Evolutionary conservation across 1,140 invertebrate genomes (phyloP).

Genomic region (Sycobia sp.): DNA sequence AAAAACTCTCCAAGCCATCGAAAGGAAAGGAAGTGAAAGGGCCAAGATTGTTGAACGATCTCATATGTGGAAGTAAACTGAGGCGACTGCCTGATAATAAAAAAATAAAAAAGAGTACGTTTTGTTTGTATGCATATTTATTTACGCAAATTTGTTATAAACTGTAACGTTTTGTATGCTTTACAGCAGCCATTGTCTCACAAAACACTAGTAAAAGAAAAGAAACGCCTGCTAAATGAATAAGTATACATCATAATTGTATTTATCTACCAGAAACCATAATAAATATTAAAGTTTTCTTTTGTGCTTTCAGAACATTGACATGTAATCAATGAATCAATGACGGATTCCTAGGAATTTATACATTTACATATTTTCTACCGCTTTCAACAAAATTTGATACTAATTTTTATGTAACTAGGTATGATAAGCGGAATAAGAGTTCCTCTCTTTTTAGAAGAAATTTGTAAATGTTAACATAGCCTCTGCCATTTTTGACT

Average conservation of each 20-base stretch:
- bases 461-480: conserved; percentile 32
- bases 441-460: conserved; percentile 32
- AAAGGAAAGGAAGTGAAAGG: conserved; percentile 41
- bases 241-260: conserved; percentile 17
- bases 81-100: conserved; percentile 42
- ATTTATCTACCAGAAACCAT: no score
- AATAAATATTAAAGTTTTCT: no score
- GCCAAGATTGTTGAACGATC: conserved; percentile 46
- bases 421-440: conserved; percentile 32
- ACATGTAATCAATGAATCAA: neutral
- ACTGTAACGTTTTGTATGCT: conserved; percentile 18
- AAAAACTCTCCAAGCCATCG: conserved; percentile 44
- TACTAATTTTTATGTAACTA: conserved; percentile 35
- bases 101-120: conserved; percentile 38
- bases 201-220: conserved; percentile 34
- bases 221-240: conserved; percentile 21
- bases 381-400: conserved; percentile 23
- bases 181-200: conserved; percentile 31
- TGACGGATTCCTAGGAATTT: conserved; percentile 4
- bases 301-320: neutral
- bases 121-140: conserved; percentile 28
- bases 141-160: conserved; percentile 14
- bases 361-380: neutral
- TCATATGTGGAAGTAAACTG: conserved; percentile 48
- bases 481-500: conserved; percentile 30